Percentiles rank a stretch among this genome's conserved stretches.
Conservation (phyloP, 1,140 invertebrate species). For the Hylaeus volcanicus region DNA sequence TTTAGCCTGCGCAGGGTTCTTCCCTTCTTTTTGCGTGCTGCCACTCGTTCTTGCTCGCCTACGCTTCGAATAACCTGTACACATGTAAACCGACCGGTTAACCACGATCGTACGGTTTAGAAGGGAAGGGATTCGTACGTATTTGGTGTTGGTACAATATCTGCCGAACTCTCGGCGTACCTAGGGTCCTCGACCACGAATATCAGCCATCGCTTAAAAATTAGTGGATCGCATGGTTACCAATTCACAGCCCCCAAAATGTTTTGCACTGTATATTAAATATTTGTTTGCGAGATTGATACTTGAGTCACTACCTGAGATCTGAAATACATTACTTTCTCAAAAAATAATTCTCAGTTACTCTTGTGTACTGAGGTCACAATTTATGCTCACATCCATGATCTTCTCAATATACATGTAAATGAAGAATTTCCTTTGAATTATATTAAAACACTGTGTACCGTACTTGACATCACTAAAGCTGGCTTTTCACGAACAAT, state of each 20-base stretch:
- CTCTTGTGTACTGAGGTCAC: too few species aligned
- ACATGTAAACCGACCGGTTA: slow-evolving; percentile 67
- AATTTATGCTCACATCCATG: too few species aligned
- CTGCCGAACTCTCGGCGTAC: slow-evolving; percentile 21
- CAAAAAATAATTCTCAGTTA: too few species aligned
- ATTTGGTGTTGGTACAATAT: slow-evolving; percentile 45
- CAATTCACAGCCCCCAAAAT: neutral
- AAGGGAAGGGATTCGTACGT: slow-evolving; percentile 46
- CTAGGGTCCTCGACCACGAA: slow-evolving; percentile 35
- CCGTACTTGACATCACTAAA: too few species aligned
- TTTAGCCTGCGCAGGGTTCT: slow-evolving; percentile 25
- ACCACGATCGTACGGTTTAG: slow-evolving; percentile 46
- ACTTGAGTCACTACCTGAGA: too few species aligned
- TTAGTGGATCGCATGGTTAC: neutral
- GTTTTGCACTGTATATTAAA: too few species aligned
- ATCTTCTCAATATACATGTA: too few species aligned
- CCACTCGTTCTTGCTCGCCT: slow-evolving; percentile 64
- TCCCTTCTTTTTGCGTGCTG: slow-evolving; percentile 55
- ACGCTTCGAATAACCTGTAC: slow-evolving; percentile 62
- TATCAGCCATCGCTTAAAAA: slow-evolving; percentile 4
- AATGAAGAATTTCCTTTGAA: too few species aligned
- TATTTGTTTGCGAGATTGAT: too few species aligned
- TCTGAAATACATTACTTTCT: too few species aligned
- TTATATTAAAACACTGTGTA: too few species aligned
- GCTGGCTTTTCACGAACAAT: too few species aligned